Evolutionary conservation across 2,888 invertebrate genomes (phyloP).

Genomic region (Netelia virgata): DNA sequence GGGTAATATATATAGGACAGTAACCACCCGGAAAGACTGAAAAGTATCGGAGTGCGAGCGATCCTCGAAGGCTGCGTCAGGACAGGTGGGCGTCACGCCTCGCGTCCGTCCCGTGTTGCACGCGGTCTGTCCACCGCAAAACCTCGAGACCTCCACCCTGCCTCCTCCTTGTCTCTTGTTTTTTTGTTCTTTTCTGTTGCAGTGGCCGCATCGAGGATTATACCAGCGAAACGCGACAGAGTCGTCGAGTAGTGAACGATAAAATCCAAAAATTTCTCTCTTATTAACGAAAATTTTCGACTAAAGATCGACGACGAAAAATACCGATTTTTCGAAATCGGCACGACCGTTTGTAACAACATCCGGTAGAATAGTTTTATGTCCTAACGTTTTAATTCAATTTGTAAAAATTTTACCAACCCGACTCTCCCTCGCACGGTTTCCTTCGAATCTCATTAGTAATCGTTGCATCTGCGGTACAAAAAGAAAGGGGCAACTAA

Average conservation of each 20-base stretch:
- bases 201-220: conserved; percentile 17
- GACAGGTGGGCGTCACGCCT: conserved; percentile 80
- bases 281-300: not conserved
- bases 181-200: conserved; percentile 2
- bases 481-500: not conserved
- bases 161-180: not conserved
- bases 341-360: no score
- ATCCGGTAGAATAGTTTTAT: conserved; percentile 47
- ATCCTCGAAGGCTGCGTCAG: conserved; percentile 69
- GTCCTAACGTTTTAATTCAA: conserved; percentile 58
- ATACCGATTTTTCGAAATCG: no score
- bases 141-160: conserved; percentile 55
- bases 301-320: no score
- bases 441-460: conserved; percentile 46
- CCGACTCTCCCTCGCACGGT: conserved; percentile 16
- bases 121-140: conserved; percentile 65
- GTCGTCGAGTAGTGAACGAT: not conserved
- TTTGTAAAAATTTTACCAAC: conserved; percentile 24
- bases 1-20: conserved; percentile 25
- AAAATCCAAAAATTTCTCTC: not conserved
- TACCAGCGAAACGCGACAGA: not conserved
- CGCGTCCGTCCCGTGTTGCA: conserved; percentile 66
- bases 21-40: conserved; percentile 56
- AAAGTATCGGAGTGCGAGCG: conserved; percentile 59
- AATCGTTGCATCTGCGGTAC: not conserved